Base-by-base conservation (phyloP, 2,888 invertebrate genomes). In the Muscina levida region DNA sequence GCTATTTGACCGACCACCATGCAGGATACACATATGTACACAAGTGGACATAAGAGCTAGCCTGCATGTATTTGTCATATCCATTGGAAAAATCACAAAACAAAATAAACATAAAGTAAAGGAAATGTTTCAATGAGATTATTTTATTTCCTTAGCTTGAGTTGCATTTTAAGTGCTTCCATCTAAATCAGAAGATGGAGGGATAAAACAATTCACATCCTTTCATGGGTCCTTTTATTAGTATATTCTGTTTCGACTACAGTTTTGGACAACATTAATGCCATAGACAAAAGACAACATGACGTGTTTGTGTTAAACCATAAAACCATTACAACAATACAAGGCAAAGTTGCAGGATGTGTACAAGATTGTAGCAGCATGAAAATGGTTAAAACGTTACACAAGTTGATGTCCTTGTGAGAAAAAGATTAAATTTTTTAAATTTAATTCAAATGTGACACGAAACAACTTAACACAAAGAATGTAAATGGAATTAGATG, bases 121-220 rank as follows among this genome's bases (percentile, higher is more conserved):
- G 46, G 17, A 46, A 15, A 37, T 5, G 17, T 11, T 31, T 51
- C 53, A 51, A 79, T 62, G 79, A 72, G 77, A 74, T 71, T 84
- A 79, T 87, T 89, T 88, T 88, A 88, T 89, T 88, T 85, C 87
- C 84, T 84, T 39, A 80, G 85, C 84, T 84, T 82, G 85, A 84
- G 85, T 87, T 88, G 88, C 87, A 87, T 88, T 87, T 88, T 86
- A 88, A 88, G 87, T 85, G 82, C 42, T 57, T 4, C 42, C 11
- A 1, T 48, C 15, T 17, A n/a, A n/a, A n/a, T n/a, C n/a, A n/a
- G n/a, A n/a, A n/a, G n/a, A n/a, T n/a, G n/a, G n/a, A 48, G 48
- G n/a, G 5, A 15, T n/a, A n/a, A 15, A 15, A 17, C 10, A 2
- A 51, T 31, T 31, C 4, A 5, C 31, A 31, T 31, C 31, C 31